phyloP scores from a whole-genome alignment of 2,888 invertebrate genomes.

The Synanthedon tipuliformis region DNA sequence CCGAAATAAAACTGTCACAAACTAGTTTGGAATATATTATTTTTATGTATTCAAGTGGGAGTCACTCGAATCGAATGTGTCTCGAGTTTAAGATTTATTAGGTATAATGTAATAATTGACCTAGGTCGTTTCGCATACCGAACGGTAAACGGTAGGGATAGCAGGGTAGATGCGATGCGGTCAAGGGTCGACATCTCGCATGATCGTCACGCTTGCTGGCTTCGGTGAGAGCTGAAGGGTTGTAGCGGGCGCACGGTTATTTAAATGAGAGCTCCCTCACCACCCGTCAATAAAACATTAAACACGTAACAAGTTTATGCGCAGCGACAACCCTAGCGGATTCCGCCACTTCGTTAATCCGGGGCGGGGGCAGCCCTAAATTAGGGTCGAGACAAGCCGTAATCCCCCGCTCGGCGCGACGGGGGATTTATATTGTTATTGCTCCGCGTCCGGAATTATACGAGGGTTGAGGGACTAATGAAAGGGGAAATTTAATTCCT shows the following conservation, averaged over 20 bases:
- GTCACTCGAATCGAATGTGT: not conserved
- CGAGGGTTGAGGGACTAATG: slow-evolving; percentile 72
- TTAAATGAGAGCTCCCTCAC: slow-evolving; percentile 63
- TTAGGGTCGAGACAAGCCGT: slow-evolving; percentile 71
- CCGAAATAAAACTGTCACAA: slow-evolving; percentile 6
- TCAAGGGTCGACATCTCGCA: slow-evolving; percentile 8
- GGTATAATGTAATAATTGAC: slow-evolving; percentile 2
- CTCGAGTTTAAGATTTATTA: slow-evolving; percentile 4
- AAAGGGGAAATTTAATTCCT: slow-evolving; percentile 72
- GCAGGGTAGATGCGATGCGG: slow-evolving; percentile 4
- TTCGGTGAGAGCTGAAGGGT: slow-evolving; percentile 21
- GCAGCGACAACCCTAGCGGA: slow-evolving; percentile 69
- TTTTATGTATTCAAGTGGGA: slow-evolving; percentile 11
- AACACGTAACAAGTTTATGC: slow-evolving; percentile 71
- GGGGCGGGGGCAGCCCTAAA: slow-evolving; percentile 70
- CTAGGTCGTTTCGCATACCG: not conserved
- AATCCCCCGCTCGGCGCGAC: slow-evolving; percentile 70
- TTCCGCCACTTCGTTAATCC: slow-evolving; percentile 71
- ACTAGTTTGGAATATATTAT: slow-evolving; percentile 10
- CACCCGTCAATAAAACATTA: slow-evolving; percentile 71
- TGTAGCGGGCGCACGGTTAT: slow-evolving; percentile 41
- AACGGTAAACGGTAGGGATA: not conserved
- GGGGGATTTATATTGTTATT: slow-evolving; percentile 72
- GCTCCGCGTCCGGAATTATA: slow-evolving; percentile 70
- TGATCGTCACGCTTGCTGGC: slow-evolving; percentile 11